phyloP scores from a whole-genome alignment of 2,113 vertebrate species.

The Oryzias woworae region DNA sequence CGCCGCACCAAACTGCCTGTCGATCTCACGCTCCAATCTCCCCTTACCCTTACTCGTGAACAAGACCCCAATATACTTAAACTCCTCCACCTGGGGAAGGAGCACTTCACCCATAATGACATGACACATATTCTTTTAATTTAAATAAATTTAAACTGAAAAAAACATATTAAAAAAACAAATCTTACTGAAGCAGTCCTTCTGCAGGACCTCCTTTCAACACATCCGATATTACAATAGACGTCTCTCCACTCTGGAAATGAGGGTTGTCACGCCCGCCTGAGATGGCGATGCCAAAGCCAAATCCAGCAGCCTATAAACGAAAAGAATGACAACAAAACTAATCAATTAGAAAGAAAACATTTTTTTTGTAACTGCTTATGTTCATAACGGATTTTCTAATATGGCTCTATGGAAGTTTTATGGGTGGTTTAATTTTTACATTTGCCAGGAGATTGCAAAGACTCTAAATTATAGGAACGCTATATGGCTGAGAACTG shows the following conservation, averaged over 20 bases:
- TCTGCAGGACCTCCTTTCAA: conserved; percentile 97
- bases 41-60: too few species aligned
- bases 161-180: background rate
- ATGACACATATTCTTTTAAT: too few species aligned
- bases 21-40: too few species aligned
- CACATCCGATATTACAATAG: conserved; percentile 98
- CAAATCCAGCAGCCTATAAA: conserved; percentile 92
- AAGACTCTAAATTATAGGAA: conserved; percentile 36
- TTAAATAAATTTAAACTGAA: background rate
- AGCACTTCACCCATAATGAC: too few species aligned
- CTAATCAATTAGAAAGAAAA: background rate
- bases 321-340: conserved; percentile 21
- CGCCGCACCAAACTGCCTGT: too few species aligned
- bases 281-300: conserved; percentile 98
- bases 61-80: too few species aligned
- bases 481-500: conserved; percentile 18
- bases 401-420: conserved; percentile 10
- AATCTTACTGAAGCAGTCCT: conserved; percentile 91
- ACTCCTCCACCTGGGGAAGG: too few species aligned
- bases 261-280: conserved; percentile 98
- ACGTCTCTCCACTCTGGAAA: conserved; percentile 98
- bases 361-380: background rate
- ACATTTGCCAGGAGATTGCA: background rate
- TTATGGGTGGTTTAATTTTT: conserved; percentile 15
- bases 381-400: conserved; percentile 6